Evolutionary conservation across 1,140 invertebrate species (phyloP).

Genomic region (Drosophila bocki): DNA sequence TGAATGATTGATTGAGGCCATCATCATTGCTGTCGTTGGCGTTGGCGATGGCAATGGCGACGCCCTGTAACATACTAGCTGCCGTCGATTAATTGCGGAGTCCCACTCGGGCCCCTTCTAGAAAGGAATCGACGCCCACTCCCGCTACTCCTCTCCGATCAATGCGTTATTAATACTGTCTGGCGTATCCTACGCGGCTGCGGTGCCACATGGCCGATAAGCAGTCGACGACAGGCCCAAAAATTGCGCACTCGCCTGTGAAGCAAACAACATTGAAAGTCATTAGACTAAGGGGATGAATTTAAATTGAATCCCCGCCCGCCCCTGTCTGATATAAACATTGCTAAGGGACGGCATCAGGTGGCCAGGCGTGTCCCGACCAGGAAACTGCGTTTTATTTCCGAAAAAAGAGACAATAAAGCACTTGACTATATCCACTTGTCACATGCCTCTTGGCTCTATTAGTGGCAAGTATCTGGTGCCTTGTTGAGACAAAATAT

Average conservation of each 20-base stretch:
- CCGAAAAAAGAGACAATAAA: conserved; percentile 23
- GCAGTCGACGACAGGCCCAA: conserved; percentile 52
- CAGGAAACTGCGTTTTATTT: conserved; percentile 38
- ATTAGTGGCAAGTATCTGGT: conserved; percentile 34
- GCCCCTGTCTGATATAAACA: conserved; percentile 17
- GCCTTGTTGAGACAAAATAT: background rate
- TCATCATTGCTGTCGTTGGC: conserved; percentile 60
- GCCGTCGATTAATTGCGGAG: conserved; percentile 73
- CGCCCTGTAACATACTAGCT: conserved; percentile 63
- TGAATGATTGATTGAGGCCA: conserved; percentile 78
- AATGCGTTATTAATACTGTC: conserved; percentile 60
- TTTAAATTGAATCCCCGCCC: conserved; percentile 65
- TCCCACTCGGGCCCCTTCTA: conserved; percentile 9
- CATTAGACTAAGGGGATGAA: conserved; percentile 76
- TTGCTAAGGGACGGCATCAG: conserved; percentile 39
- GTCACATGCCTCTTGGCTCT: conserved; percentile 18
- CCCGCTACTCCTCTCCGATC: conserved; percentile 30
- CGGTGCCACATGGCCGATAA: conserved; percentile 73
- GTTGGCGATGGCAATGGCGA: conserved; percentile 42
- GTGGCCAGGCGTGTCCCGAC: conserved; percentile 20
- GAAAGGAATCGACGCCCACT: conserved; percentile 21
- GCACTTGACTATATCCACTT: conserved; percentile 22
- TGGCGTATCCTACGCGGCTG: conserved; percentile 31
- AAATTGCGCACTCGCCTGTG: conserved; percentile 76
- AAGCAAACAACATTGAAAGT: conserved; percentile 81